A percentile compares a stretch with the other conserved stretches of the same genome.
These are phyloP conservation scores for Cossypha niveicapilla DNA, from an alignment of 2,797 vertebrate genomes.

Conservation along the genomic window DNA sequence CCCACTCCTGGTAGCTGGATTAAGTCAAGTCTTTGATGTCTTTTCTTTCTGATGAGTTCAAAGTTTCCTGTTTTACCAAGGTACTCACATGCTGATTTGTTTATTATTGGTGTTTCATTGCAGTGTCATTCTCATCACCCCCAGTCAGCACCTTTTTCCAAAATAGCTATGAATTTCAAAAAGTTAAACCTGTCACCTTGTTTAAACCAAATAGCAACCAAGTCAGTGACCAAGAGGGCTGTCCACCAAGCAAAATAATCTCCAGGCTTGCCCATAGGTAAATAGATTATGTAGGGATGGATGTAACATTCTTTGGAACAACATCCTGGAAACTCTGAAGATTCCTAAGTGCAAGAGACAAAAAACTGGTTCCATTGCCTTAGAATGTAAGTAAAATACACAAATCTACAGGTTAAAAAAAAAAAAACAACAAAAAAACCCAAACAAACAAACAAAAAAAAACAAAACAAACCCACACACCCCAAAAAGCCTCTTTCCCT, in stretches of 20 bases:
- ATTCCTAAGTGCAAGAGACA: not conserved
- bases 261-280: not conserved
- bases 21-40: constrained; percentile 20
- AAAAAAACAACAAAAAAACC: not conserved
- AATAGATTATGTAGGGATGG: not conserved
- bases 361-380: not conserved
- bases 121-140: not conserved
- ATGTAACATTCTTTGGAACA: not conserved
- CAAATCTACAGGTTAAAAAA: not conserved
- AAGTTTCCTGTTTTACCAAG: not conserved
- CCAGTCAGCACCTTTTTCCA: not conserved
- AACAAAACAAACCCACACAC: too few species aligned
- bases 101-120: not conserved
- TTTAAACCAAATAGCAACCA: not conserved
- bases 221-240: not conserved
- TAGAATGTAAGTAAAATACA: not conserved
- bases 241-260: not conserved
- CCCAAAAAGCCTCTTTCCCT: not conserved
- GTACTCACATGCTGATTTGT: not conserved
- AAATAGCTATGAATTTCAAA: not conserved
- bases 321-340: not conserved
- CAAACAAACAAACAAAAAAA: not conserved
- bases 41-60: constrained; percentile 9
- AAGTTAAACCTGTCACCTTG: not conserved
- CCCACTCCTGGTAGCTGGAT: not conserved